Conservation (phyloP, 2,797 vertebrate genomes). For the Crocidura indochinensis region DNA sequence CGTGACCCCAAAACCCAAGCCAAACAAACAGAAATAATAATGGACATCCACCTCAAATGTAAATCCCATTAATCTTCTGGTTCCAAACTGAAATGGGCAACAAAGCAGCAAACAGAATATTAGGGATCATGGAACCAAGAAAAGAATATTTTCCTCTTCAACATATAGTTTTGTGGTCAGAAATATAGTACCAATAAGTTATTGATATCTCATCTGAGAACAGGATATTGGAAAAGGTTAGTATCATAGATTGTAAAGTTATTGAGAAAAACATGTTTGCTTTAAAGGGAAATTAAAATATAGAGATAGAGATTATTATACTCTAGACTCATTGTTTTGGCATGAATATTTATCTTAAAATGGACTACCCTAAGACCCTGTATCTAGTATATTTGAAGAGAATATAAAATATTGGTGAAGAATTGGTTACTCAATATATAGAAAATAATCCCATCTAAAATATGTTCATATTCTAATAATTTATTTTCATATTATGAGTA, state of each 20-base stretch:
- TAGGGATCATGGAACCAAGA: not conserved
- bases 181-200: not conserved
- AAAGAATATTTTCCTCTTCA: not conserved
- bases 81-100: not conserved
- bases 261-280: not conserved
- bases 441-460: not conserved
- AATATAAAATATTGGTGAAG: not conserved
- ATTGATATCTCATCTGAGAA: not conserved
- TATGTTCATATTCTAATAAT: too few species aligned
- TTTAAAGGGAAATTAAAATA: constrained; percentile 6
- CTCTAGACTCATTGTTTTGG: too few species aligned
- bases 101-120: not conserved
- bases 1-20: too few species aligned
- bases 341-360: too few species aligned
- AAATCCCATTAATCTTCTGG: not conserved
- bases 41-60: constrained; percentile 4
- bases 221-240: not conserved
- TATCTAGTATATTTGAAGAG: too few species aligned
- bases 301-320: not conserved
- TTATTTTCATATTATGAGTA: not conserved
- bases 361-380: too few species aligned
- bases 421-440: not conserved
- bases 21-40: not conserved
- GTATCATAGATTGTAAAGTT: not conserved
- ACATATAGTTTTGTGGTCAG: not conserved